These are phyloP conservation scores for Turnix velox DNA, from an alignment of 2,113 vertebrate species.

Conservation along the genomic window DNA sequence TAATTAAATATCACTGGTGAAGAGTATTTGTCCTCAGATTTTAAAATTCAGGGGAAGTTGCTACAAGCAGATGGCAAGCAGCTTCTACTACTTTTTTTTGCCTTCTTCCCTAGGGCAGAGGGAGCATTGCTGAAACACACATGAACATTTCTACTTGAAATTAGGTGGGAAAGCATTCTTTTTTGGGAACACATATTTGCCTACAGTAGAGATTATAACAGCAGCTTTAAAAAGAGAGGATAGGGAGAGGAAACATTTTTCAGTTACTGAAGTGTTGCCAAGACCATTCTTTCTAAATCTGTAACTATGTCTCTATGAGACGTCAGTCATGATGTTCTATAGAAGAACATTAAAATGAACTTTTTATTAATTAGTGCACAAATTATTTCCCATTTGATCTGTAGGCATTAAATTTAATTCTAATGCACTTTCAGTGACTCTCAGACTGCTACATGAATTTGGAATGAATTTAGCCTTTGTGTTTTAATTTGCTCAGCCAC, in stretches of 20 bases:
- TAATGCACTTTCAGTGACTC: slow-evolving; percentile 18
- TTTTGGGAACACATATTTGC: neutral
- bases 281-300: neutral
- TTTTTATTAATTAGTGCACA: slow-evolving; percentile 32
- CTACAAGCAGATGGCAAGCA: slow-evolving; percentile 7
- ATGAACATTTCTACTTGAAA: neutral
- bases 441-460: neutral
- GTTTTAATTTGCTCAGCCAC: slow-evolving; percentile 24
- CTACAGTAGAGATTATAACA: neutral
- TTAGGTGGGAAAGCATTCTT: neutral
- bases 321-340: neutral
- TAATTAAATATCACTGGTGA: neutral
- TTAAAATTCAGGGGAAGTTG: neutral
- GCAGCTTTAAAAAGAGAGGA: neutral
- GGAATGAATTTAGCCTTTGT: slow-evolving; percentile 8
- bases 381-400: slow-evolving; percentile 51
- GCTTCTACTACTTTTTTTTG: neutral
- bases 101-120: neutral
- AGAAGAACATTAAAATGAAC: neutral
- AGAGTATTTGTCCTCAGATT: neutral
- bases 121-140: neutral
- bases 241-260: neutral
- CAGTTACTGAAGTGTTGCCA: neutral
- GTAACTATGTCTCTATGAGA: neutral
- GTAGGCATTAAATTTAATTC: slow-evolving; percentile 14